Conservation (phyloP, 1,140 invertebrate genomes). For the Zaprionus ghesquierei region DNA sequence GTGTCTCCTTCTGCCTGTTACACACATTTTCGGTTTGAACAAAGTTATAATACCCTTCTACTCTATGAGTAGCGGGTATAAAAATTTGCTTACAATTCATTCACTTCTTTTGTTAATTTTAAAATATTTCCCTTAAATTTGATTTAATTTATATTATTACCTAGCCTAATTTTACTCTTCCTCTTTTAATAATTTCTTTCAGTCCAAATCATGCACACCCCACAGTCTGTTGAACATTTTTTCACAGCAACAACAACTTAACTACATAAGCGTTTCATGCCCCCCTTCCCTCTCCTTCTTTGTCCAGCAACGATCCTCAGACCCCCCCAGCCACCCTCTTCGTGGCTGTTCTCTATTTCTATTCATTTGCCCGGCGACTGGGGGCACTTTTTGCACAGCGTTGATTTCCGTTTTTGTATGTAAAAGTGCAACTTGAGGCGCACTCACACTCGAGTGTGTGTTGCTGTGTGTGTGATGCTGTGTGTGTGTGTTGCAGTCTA, state of each 20-base stretch:
- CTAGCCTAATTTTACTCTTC: no score
- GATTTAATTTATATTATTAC: no score
- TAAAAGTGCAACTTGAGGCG: constrained; percentile 78
- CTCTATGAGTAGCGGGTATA: no score
- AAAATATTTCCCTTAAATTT: no score
- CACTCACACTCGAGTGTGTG: constrained; percentile 69
- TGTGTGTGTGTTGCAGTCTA: constrained; percentile 44
- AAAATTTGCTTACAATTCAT: no score
- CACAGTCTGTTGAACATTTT: not conserved
- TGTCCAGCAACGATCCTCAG: not conserved
- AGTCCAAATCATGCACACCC: constrained; percentile 14
- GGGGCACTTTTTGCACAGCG: constrained; percentile 64
- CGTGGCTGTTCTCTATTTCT: constrained; percentile 35
- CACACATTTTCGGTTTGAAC: no score
- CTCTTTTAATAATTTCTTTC: not conserved
- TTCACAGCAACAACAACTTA: constrained; percentile 44
- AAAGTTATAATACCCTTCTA: no score
- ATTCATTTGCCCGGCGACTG: constrained; percentile 77
- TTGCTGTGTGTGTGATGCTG: constrained; percentile 29
- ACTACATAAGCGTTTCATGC: constrained; percentile 58
- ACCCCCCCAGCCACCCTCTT: not conserved
- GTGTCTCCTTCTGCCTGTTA: no score
- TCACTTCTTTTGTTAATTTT: no score
- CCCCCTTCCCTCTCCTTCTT: not conserved
- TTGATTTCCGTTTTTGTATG: constrained; percentile 79